Base-by-base conservation (phyloP, 2,113 vertebrate genomes). In the Chinchilla lanigera region DNA sequence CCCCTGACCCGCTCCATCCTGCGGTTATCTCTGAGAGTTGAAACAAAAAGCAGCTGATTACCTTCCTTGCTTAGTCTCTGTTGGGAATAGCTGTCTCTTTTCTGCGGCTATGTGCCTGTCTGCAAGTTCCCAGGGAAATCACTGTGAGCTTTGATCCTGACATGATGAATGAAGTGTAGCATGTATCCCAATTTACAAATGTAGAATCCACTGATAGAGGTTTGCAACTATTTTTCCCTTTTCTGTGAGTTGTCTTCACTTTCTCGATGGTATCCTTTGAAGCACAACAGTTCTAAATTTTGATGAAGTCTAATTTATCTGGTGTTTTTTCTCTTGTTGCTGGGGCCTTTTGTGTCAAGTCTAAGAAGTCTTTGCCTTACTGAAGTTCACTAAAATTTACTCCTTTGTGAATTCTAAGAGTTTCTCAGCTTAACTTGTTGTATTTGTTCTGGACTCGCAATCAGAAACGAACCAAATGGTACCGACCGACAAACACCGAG, bases 211-310 rank as follows among this genome's bases (percentile, higher is more conserved):
- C 26, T 61, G 60, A 61, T 67, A 67, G 35, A n/a, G 71, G 24
- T 85, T 69, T 93, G 56, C 38, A 90, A 28, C 78, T n/a, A 22
- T 94, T 75, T 95, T 92, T 28, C 69, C 69, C 60, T 58, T 33
- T 69, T 95, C 88, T 86, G 0, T 54, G 77, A 96, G 24, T 38
- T 69, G 26, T 19, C 65, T 58, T 94, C 47, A 78, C 47, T 78
- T 71, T 71, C n/a, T 41, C 12, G 22, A 22, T 24, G 69, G n/a
- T 24, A 24, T 5, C 35, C 38, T 71, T 71, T 41, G 69, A 71
- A 24, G 69, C 69, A 41, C 19, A 22, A 71, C 22, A 71, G 19
- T 24, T 41, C 69, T 71, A 38, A 10, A 71, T 71, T 38, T 22
- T 71, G 69, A 71, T 9, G n/a, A 71, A 38, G n/a, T 71, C 69